These are phyloP conservation scores for Ophion ellenae DNA, from an alignment of 2,888 invertebrate genomes.

Conservation along the genomic window DNA sequence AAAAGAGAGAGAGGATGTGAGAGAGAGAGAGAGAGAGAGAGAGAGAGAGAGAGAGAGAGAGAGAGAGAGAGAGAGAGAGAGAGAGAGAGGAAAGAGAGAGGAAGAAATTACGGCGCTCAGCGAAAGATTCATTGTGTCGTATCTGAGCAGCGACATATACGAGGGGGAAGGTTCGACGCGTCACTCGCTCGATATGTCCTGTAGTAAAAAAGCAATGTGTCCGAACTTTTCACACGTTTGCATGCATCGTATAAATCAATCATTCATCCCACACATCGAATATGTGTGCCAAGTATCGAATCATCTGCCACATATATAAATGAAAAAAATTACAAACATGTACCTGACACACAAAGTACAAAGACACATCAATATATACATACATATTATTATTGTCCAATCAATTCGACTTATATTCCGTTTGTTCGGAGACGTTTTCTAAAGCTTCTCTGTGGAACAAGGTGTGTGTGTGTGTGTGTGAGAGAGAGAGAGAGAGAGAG, in stretches of 20 bases:
- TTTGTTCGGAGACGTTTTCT: neutral
- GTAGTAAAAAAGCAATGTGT: constrained; percentile 36
- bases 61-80: neutral
- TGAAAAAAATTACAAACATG: neutral
- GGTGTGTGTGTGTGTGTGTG: too few relatives aligned
- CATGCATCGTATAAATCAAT: constrained; percentile 22
- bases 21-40: neutral
- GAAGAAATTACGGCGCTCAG: constrained; percentile 50
- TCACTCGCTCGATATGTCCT: constrained; percentile 59
- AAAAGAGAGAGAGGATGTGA: neutral
- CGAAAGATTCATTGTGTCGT: constrained; percentile 45
- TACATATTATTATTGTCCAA: neutral
- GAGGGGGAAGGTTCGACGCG: constrained; percentile 42
- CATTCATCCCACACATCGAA: constrained; percentile 10
- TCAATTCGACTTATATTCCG: neutral
- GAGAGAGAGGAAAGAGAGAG: constrained; percentile 9
- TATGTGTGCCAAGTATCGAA: constrained; percentile 51
- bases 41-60: constrained; percentile 16
- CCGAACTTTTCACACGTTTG: constrained; percentile 47
- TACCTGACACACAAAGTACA: neutral
- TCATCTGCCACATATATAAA: neutral
- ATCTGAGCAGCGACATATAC: constrained; percentile 1
- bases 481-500: too few relatives aligned
- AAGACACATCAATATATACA: neutral
- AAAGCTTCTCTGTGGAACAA: neutral